A percentile compares a stretch with the other conserved stretches of the same genome.
phyloP scores from a whole-genome alignment of 92 coral and sea anemone genomes.

The Phenganax subtilis region DNA sequence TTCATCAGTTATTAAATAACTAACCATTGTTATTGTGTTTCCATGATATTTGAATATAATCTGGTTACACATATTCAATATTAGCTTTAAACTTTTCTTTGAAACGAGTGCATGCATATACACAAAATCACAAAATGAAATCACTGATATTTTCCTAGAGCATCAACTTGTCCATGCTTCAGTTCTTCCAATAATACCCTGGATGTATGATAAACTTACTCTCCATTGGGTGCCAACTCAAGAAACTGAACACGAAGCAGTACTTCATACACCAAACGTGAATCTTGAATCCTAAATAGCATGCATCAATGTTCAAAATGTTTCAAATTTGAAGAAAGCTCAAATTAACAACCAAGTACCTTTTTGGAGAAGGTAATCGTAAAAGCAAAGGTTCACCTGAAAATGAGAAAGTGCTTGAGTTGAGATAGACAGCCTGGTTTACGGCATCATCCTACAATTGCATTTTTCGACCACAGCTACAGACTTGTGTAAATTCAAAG shows the following conservation, averaged over 20 bases:
- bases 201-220: conserved; percentile 55
- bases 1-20: no score
- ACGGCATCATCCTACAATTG: no score
- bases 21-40: no score
- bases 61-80: no score
- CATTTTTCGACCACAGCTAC: no score
- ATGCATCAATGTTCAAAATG: no score
- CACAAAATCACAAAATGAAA: no score
- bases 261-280: conserved; percentile 58
- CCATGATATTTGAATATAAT: no score
- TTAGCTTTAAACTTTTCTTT: no score
- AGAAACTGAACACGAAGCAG: conserved; percentile 82
- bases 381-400: conserved; percentile 27
- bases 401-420: neutral
- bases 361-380: conserved; percentile 32
- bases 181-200: neutral
- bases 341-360: neutral
- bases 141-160: neutral
- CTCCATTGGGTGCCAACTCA: conserved; percentile 90
- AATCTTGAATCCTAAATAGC: conserved; percentile 21
- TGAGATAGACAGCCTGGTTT: no score
- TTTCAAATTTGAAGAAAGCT: neutral
- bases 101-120: no score
- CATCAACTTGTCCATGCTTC: neutral
- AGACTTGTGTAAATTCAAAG: no score